These are phyloP conservation scores for Lithophane leautieri DNA, from an alignment of 2,888 invertebrate genomes.

Conservation along the genomic window DNA sequence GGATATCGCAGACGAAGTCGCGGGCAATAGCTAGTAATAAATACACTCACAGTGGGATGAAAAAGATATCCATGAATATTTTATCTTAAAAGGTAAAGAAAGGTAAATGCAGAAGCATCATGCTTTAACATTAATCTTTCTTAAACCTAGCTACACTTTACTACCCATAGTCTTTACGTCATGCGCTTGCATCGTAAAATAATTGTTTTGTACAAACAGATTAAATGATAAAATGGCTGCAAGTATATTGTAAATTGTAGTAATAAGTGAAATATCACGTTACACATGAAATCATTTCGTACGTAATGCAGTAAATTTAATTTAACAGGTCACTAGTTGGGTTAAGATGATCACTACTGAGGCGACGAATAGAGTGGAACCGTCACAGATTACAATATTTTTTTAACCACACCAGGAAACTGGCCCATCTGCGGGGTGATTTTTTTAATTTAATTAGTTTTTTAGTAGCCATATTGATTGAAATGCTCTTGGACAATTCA, in stretches of 20 bases:
- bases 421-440: slow-evolving; percentile 66
- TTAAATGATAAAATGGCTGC: slow-evolving; percentile 44
- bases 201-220: slow-evolving; percentile 16
- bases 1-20: too few species aligned
- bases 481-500: slow-evolving; percentile 34
- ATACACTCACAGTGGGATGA: not conserved
- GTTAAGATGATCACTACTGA: slow-evolving; percentile 72
- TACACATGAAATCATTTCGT: slow-evolving; percentile 64
- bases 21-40: not conserved
- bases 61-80: not conserved
- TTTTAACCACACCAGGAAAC: slow-evolving; percentile 77
- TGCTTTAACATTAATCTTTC: slow-evolving; percentile 4
- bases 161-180: slow-evolving; percentile 3
- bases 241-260: slow-evolving; percentile 46
- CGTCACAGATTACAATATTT: slow-evolving; percentile 73
- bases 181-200: slow-evolving; percentile 17
- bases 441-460: slow-evolving; percentile 76
- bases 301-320: slow-evolving; percentile 66
- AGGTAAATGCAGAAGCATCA: too few species aligned
- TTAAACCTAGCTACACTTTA: not conserved
- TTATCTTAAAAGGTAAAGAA: not conserved
- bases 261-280: slow-evolving; percentile 54
- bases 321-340: slow-evolving; percentile 83
- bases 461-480: slow-evolving; percentile 63
- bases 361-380: slow-evolving; percentile 74